A percentile compares a stretch with the other conserved stretches of the same genome.
Conservation (phyloP, 2,888 invertebrate genomes). For the Apamea epomidion region DNA sequence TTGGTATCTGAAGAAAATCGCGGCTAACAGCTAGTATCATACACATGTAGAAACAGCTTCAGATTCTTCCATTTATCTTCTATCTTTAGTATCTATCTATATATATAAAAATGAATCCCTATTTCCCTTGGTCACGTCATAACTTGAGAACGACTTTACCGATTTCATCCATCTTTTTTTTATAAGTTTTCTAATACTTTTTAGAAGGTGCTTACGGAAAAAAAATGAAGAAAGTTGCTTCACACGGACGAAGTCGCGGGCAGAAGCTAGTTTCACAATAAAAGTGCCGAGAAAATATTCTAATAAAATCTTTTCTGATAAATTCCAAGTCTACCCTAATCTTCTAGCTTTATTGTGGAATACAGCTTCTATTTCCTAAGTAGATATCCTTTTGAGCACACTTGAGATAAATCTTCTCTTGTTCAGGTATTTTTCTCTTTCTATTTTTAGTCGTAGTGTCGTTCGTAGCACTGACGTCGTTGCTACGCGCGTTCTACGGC, state of each 20-base stretch:
- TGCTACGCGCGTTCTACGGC: conserved; percentile 33
- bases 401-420: conserved; percentile 22
- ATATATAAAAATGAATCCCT: too few species aligned
- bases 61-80: background rate
- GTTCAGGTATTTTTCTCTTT: conserved; percentile 23
- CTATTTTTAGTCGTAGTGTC: background rate
- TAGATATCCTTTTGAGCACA: conserved; percentile 26
- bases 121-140: too few species aligned
- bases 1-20: conserved; percentile 1
- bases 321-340: conserved; percentile 33
- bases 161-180: too few species aligned
- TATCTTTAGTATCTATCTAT: too few species aligned
- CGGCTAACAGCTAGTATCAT: background rate
- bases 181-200: too few species aligned
- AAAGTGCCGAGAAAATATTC: conserved; percentile 26
- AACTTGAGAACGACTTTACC: too few species aligned
- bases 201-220: too few species aligned
- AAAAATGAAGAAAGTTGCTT: too few species aligned
- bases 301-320: conserved; percentile 25
- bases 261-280: background rate
- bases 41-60: background rate
- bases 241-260: too few species aligned
- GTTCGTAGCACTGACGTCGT: conserved; percentile 18
- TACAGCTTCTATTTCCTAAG: conserved; percentile 25
- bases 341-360: conserved; percentile 19